A percentile compares a stretch with the other conserved stretches of the same genome.
phyloP scores from a whole-genome alignment of 2,888 invertebrate species.

The Yponomeuta malinellus region DNA sequence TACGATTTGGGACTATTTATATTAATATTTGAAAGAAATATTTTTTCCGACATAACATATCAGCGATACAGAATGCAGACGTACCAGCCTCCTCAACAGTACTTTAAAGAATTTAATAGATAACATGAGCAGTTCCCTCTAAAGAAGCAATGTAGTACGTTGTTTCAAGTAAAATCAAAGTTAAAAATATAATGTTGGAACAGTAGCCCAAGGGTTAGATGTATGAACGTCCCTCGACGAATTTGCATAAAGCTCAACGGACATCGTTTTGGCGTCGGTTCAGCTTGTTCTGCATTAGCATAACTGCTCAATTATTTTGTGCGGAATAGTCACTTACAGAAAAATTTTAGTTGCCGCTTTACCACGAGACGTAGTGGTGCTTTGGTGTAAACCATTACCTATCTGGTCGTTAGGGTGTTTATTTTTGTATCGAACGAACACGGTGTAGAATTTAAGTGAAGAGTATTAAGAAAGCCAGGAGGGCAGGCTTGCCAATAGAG shows the following conservation, averaged over 20 bases:
- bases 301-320: constrained; percentile 72
- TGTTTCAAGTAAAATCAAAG: too few species aligned
- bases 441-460: background rate
- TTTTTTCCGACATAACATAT: too few species aligned
- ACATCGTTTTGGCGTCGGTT: constrained; percentile 66
- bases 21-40: too few species aligned
- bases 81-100: too few species aligned
- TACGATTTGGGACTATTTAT: too few species aligned
- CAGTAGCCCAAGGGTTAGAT: background rate
- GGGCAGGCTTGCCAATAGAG: too few species aligned
- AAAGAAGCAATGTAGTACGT: too few species aligned
- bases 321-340: constrained; percentile 63
- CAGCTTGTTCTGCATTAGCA: constrained; percentile 66
- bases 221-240: constrained; percentile 18
- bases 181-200: too few species aligned
- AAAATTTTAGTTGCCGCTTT: constrained; percentile 47
- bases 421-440: background rate
- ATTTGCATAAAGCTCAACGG: constrained; percentile 67
- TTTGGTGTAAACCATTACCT: background rate
- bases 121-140: too few species aligned
- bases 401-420: background rate
- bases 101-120: too few species aligned
- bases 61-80: too few species aligned
- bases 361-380: background rate
- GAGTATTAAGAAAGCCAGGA: too few species aligned